A percentile compares a stretch with the other conserved stretches of the same genome.
Evolutionary conservation across 1,140 invertebrate species (phyloP).

Genomic region (Aphis gossypii): DNA sequence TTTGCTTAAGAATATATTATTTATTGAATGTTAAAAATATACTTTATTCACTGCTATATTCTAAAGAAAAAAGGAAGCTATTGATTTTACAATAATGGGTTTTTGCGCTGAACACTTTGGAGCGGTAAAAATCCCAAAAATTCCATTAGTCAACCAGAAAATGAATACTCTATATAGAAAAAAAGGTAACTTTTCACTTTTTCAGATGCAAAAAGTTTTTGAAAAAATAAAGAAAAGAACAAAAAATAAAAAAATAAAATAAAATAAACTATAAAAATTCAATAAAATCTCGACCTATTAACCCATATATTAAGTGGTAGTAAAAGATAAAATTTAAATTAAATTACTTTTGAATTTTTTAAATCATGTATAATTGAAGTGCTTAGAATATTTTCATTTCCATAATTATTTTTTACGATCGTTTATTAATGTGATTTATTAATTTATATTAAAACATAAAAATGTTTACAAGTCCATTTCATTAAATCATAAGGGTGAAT

Average conservation of each 20-base stretch:
- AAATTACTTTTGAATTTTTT: background rate
- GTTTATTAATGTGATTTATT: conserved; percentile 15
- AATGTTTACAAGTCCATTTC: background rate
- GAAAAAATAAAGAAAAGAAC: background rate
- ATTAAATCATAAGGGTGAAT: conserved; percentile 38
- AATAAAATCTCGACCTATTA: background rate
- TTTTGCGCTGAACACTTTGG: background rate
- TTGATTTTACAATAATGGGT: background rate
- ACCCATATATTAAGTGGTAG: background rate
- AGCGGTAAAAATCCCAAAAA: background rate
- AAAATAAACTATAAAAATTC: background rate
- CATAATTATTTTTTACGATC: background rate
- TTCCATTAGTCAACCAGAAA: background rate
- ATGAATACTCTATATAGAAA: background rate
- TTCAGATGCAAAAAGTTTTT: background rate
- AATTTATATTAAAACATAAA: conserved; percentile 35
- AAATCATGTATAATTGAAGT: background rate
- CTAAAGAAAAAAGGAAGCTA: background rate
- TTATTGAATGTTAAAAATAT: background rate
- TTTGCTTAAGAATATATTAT: background rate
- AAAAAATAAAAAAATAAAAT: background rate
- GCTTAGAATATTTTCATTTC: background rate
- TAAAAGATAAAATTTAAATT: background rate
- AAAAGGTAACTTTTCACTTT: background rate
- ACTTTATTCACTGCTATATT: background rate